These are phyloP conservation scores for Natrix natrix DNA, from an alignment of 2,797 vertebrate genomes.

Conservation along the genomic window DNA sequence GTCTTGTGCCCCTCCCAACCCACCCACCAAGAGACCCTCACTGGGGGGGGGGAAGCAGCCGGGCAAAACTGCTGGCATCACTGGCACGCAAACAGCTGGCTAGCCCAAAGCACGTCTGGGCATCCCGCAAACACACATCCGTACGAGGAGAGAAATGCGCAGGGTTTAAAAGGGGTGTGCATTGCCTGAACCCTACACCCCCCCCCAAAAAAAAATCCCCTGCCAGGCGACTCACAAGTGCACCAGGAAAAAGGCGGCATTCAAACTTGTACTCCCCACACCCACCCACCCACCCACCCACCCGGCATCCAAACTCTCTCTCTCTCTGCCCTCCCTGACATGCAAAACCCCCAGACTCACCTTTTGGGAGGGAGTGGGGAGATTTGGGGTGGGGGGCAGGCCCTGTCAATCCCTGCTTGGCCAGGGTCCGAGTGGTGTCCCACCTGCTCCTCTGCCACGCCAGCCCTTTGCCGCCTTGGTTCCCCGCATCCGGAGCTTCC, in stretches of 20 bases:
- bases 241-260: not conserved
- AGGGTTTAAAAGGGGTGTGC: not conserved
- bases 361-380: not conserved
- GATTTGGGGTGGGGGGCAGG: not conserved
- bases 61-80: not conserved
- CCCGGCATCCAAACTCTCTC: not conserved
- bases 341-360: not conserved
- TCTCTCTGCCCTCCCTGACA: not conserved
- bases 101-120: not conserved
- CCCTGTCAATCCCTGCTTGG: not conserved
- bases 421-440: not conserved
- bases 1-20: not conserved
- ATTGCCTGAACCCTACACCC: not conserved
- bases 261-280: not conserved
- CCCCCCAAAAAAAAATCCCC: too few relatives aligned
- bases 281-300: not conserved
- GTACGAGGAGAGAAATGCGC: not conserved
- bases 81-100: not conserved
- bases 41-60: not conserved
- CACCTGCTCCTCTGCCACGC: not conserved
- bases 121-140: not conserved
- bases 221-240: not conserved
- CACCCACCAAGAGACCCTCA: not conserved
- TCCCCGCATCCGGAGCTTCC: not conserved
- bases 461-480: not conserved